Conservation (phyloP, 1,140 invertebrate genomes). For the Drosophila takahashii region DNA sequence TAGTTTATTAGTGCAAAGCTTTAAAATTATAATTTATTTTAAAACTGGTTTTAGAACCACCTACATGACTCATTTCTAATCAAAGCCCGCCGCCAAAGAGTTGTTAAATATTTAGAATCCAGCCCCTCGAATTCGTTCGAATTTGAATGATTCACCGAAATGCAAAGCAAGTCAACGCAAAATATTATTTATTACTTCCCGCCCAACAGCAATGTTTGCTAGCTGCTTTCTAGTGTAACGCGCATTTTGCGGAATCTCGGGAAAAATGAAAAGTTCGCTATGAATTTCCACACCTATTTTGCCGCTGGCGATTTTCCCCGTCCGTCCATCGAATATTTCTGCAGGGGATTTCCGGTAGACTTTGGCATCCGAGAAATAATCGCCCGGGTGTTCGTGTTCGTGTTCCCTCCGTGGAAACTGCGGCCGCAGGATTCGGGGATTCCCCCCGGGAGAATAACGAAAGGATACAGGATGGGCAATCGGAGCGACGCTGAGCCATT, state of each 20-base stretch:
- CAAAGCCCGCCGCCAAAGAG: background rate
- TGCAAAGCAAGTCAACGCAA: constrained; percentile 17
- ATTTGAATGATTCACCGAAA: constrained; percentile 26
- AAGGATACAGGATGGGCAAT: constrained; percentile 5
- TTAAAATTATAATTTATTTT: background rate
- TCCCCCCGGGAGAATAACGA: background rate
- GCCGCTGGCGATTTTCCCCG: constrained; percentile 38
- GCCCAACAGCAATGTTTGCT: background rate
- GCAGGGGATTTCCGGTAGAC: constrained; percentile 23
- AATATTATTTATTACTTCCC: constrained; percentile 17
- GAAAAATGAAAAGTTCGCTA: background rate
- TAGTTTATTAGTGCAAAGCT: too few species aligned
- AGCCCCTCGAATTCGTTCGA: background rate
- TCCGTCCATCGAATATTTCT: constrained; percentile 10
- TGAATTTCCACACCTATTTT: constrained; percentile 37
- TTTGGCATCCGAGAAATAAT: constrained; percentile 26
- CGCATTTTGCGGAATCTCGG: constrained; percentile 1
- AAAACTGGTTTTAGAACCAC: background rate
- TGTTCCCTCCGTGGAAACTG: constrained; percentile 14
- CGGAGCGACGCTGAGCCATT: constrained; percentile 26
- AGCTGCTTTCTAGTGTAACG: constrained; percentile 16
- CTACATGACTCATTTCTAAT: constrained; percentile 18
- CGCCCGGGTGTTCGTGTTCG: constrained; percentile 28
- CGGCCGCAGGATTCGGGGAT: constrained; percentile 16
- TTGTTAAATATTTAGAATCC: constrained; percentile 11